Evolutionary conservation across 2,888 invertebrate genomes (phyloP).

Genomic region (Drosophila flavopinicola): DNA sequence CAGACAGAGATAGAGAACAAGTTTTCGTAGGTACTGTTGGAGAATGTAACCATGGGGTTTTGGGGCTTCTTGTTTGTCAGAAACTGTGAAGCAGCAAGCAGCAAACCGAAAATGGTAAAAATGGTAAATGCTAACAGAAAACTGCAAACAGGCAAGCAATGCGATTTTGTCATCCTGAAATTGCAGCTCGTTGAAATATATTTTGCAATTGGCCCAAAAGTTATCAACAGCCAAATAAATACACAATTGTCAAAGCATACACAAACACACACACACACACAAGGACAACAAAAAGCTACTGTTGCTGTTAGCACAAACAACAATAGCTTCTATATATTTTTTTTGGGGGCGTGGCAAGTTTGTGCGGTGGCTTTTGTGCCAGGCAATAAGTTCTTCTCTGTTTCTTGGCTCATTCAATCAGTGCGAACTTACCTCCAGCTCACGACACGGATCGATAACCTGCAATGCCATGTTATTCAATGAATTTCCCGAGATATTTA

Average conservation of each 20-base stretch:
- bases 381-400: conserved; percentile 18
- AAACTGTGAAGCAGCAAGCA: conserved; percentile 11
- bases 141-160: conserved; percentile 46
- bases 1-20: conserved; percentile 7
- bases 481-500: conserved; percentile 91
- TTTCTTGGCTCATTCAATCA: conserved; percentile 17
- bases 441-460: conserved; percentile 83
- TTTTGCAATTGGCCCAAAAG: conserved; percentile 57
- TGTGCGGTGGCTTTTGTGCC: not conserved
- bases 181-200: conserved; percentile 42
- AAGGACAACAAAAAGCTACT: conserved; percentile 1
- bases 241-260: conserved; percentile 16
- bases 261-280: not conserved
- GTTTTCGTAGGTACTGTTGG: conserved; percentile 16
- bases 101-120: conserved; percentile 24
- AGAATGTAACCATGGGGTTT: conserved; percentile 15
- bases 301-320: not conserved
- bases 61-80: conserved; percentile 24
- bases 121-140: conserved; percentile 47
- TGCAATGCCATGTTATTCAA: conserved; percentile 85
- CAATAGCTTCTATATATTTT: not conserved
- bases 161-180: conserved; percentile 24
- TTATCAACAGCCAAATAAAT: conserved; percentile 55
- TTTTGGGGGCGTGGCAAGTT: not conserved
- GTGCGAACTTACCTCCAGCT: conserved; percentile 82